phyloP scores from a whole-genome alignment of 2,888 invertebrate species.

The Dorcus hopei region DNA sequence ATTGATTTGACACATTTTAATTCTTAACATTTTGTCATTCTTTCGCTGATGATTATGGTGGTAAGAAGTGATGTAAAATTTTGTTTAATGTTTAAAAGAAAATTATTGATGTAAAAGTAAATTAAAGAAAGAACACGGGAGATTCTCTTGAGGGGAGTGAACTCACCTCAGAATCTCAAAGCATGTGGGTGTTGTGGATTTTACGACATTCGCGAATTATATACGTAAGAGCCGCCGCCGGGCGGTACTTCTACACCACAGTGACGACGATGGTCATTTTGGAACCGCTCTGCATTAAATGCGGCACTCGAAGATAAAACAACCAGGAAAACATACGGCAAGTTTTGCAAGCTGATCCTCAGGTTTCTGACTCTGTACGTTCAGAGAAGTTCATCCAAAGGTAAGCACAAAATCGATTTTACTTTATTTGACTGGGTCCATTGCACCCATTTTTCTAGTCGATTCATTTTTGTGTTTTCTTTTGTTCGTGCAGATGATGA shows the following conservation, averaged over 20 bases:
- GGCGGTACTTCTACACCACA: slow-evolving; percentile 73
- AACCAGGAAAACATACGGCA: slow-evolving; percentile 84
- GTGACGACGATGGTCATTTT: slow-evolving; percentile 73
- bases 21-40: too few relatives aligned
- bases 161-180: slow-evolving; percentile 69
- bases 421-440: too few relatives aligned
- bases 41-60: too few relatives aligned
- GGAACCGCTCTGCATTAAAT: slow-evolving; percentile 72
- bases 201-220: slow-evolving; percentile 79
- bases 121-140: slow-evolving; percentile 58
- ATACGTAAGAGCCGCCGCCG: slow-evolving; percentile 80
- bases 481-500: slow-evolving; percentile 68
- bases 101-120: too few relatives aligned
- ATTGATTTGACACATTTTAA: too few relatives aligned
- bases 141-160: slow-evolving; percentile 80
- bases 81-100: too few relatives aligned
- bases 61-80: too few relatives aligned
- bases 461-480: not conserved
- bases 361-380: slow-evolving; percentile 84
- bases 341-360: slow-evolving; percentile 90
- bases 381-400: slow-evolving; percentile 87
- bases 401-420: slow-evolving; percentile 50
- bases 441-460: too few relatives aligned
- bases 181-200: slow-evolving; percentile 71
- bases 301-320: slow-evolving; percentile 75